Evolutionary conservation across 92 coral and sea anemone species (phyloP), one percentile per base, ranked within the genome.

Genomic region (Siderastrea siderea): DNA sequence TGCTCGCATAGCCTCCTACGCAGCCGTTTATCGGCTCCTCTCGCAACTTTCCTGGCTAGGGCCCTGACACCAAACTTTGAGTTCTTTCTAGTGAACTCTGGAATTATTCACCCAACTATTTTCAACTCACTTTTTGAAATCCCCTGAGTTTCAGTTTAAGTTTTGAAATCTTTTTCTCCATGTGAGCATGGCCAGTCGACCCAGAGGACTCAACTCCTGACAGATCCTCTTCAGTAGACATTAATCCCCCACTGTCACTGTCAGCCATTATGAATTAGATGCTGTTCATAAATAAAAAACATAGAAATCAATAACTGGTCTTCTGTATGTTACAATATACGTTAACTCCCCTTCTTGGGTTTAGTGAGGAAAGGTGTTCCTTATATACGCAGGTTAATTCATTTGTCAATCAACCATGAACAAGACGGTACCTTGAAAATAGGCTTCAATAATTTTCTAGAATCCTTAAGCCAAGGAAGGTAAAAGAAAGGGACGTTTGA

Each of bases 71-170:
- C 68, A 5, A 5, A 1, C 7, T 59, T 59, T 59, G 13, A 7
- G 11, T 59, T 7, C 16, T 63, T 5, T 16, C 8, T 3, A 1
- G 38, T 26, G 38, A 26, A 26, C 38, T 26, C 38, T 26, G 38
- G 12, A 45, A 70, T 7, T 10, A 15, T 49, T 10, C 10, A 0
- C 38, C 12, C 47, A 26, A 26, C 4, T 1, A 4, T 17, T 16
- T 65, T 50, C 55, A 77, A 8, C 80, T 63, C 7, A 87, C 94
- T 88, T 91, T 70, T 81, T 91, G 77, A 91, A 75, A 87, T 86
- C 89, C 94, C 50, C 63, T 75, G 47, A 91, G 82, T 74, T 86
- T 88, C 61, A 79, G 45, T 71, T 91, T 80, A 1, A 87, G 88
- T 65, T 81, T 75, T 51, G 85, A 76, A 51, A 87, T 77, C 85